Conservation (phyloP, 2,888 invertebrate genomes). For the Fragum whitleyi region DNA sequence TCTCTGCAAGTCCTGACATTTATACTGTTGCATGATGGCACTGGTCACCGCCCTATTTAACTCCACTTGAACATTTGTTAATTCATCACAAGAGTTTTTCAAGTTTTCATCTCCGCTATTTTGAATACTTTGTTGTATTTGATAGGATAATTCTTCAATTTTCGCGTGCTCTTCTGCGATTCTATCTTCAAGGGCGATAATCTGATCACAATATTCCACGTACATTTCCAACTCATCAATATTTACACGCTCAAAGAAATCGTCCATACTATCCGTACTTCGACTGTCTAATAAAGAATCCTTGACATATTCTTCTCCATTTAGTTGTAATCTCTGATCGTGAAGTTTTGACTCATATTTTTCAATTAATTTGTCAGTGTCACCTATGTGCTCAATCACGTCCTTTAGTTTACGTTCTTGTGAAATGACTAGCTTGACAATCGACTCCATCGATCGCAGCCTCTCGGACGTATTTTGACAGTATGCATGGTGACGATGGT, state of each 20-base stretch:
- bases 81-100: conserved; percentile 45
- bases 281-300: conserved; percentile 75
- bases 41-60: conserved; percentile 75
- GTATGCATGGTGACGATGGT: conserved; percentile 53
- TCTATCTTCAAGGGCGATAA: conserved; percentile 90
- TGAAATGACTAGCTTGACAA: conserved; percentile 87
- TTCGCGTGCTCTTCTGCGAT: conserved; percentile 91
- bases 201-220: conserved; percentile 90
- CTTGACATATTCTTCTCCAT: conserved; percentile 77
- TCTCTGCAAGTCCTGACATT: conserved; percentile 71
- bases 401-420: conserved; percentile 88
- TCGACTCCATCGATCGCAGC: conserved; percentile 73
- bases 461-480: conserved; percentile 67
- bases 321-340: conserved; percentile 66
- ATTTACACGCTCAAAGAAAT: conserved; percentile 87
- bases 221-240: conserved; percentile 88
- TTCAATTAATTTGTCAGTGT: conserved; percentile 92
- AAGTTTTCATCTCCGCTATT: conserved; percentile 29
- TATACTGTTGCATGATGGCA: conserved; percentile 77
- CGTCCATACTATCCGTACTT: conserved; percentile 82
- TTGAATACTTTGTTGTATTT: conserved; percentile 78
- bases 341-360: conserved; percentile 85
- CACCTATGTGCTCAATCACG: conserved; percentile 86
- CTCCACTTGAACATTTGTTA: conserved; percentile 70
- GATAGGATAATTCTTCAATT: conserved; percentile 89